These are phyloP conservation scores for Motacilla alba DNA, from an alignment of 2,113 vertebrate genomes.

Conservation along the genomic window DNA sequence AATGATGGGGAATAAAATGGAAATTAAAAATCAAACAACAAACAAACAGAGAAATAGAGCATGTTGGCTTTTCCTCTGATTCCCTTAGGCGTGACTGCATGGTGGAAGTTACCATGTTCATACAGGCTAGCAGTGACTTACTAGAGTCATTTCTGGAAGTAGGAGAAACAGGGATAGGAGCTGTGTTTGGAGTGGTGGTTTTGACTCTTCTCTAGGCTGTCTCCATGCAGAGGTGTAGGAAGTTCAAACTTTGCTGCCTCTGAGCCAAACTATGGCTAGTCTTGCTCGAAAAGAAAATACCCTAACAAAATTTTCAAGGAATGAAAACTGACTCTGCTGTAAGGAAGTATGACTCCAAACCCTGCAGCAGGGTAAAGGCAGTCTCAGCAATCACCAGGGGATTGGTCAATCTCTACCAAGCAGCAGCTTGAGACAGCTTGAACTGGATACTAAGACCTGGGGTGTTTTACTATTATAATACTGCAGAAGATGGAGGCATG, in stretches of 20 bases:
- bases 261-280: neutral
- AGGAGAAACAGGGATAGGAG: neutral
- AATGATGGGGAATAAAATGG: neutral
- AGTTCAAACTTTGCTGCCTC: neutral
- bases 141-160: neutral
- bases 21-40: neutral
- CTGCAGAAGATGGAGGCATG: neutral
- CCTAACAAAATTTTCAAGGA: neutral
- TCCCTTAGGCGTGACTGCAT: neutral
- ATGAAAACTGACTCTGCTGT: neutral
- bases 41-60: neutral
- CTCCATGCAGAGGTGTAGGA: neutral
- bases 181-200: neutral
- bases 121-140: neutral
- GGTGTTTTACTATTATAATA: neutral
- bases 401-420: neutral
- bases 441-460: neutral
- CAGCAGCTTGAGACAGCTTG: neutral
- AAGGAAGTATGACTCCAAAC: neutral
- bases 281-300: neutral
- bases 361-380: neutral
- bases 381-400: neutral
- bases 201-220: neutral
- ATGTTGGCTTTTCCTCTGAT: neutral
- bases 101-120: neutral